Evolutionary conservation across 2,797 vertebrate genomes (phyloP).

Genomic region (Anguilla megastoma): DNA sequence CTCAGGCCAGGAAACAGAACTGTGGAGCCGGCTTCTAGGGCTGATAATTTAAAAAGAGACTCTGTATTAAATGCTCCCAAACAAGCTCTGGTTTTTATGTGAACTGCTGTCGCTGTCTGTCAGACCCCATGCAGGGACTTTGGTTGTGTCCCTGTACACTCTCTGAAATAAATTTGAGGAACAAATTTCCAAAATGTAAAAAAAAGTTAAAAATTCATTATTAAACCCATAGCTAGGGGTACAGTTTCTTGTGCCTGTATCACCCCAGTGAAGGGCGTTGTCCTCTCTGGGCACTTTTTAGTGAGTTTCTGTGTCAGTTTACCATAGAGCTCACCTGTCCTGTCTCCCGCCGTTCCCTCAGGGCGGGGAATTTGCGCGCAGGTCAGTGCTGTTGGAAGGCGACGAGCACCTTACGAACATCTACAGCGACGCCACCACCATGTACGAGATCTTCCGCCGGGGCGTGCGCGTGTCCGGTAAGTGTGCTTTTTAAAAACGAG

Average conservation of each 20-base stretch:
- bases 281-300: no score
- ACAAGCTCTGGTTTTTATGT: not conserved
- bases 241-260: no score
- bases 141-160: no score
- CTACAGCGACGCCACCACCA: slow-evolving; percentile 83
- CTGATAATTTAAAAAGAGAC: no score
- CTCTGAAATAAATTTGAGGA: no score
- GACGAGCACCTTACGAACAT: slow-evolving; percentile 69
- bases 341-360: slow-evolving; percentile 47
- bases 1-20: not conserved
- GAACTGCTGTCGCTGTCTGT: not conserved
- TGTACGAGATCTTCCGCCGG: slow-evolving; percentile 84
- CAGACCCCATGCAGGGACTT: not conserved
- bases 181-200: no score
- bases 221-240: no score
- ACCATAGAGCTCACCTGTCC: not conserved
- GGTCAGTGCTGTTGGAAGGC: slow-evolving; percentile 71
- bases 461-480: slow-evolving; percentile 88
- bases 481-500: slow-evolving; percentile 48
- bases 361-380: slow-evolving; percentile 77
- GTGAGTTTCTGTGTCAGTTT: not conserved
- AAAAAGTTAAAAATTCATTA: no score
- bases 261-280: no score
- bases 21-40: not conserved
- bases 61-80: not conserved